Base-by-base conservation (phyloP, 2,888 invertebrate species). In the Ornithoptera alexandrae region DNA sequence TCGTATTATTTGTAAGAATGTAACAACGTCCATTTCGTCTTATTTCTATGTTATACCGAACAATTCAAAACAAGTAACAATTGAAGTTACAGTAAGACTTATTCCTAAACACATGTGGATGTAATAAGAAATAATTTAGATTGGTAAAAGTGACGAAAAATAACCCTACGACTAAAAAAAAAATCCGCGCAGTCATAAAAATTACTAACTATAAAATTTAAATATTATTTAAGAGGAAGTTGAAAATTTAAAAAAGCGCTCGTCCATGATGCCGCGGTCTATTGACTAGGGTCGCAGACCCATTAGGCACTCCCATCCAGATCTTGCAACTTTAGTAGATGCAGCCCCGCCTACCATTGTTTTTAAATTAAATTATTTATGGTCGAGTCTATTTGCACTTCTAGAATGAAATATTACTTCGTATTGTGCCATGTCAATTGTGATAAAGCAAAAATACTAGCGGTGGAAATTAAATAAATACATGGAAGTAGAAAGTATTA, bases 261-360 rank as follows among this genome's bases (percentile, higher is more conserved):
- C 67, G 57, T 24, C 71, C 65, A 60, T 68, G 59, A 82, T 81
- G 84, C 80, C 79, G 78, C 80, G 79, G 77, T 77, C 77, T 78
- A 82, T 78, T 81, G 78, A 79, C 79, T 78, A 81, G 80, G 81
- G 81, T 83, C 83, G 80, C 75, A 73, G 68, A 79, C 79, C 84
- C 82, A 89, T 89, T 88, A 88, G 88, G 85, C 90, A 80, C 91
- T 83, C 91, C 91, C 90, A 88, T 91, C 87, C 85, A 78, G 80
- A 82, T 88, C 87, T 89, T 87, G 86, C 87, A 86, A 86, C 88
- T 89, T 90, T 90, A 89, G 89, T 86, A 78, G 71, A 71, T 80
- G 81, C 82, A 83, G 87, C 91, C 88, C 84, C 89, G 83, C 91
- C 91, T 87, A 82, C 82, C 86, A 90, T 92, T 91, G 90, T 91